Conservation (phyloP, 2,113 vertebrate genomes). For the Mesitornis unicolor region DNA sequence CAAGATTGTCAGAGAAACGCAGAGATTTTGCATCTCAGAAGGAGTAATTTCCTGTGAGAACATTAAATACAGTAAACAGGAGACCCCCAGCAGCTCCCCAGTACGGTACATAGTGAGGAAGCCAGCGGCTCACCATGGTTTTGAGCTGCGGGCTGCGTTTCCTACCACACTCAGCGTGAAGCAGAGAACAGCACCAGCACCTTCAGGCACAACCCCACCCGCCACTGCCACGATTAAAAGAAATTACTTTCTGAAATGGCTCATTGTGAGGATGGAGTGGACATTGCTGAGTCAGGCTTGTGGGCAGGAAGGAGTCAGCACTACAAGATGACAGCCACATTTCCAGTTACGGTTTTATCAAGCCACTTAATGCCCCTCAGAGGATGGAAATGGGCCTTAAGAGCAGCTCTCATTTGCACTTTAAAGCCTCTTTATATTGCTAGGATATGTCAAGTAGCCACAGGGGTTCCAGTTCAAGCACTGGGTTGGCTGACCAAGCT, state of each 20-base stretch:
- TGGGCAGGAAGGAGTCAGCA: neutral
- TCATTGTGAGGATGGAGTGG: neutral
- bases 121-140: neutral
- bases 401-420: neutral
- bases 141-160: neutral
- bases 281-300: neutral
- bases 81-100: too few species aligned
- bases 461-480: neutral
- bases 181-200: neutral
- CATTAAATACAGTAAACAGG: neutral
- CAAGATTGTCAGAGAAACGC: neutral
- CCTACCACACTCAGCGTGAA: neutral
- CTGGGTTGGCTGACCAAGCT: accelerated
- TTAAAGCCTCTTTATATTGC: neutral
- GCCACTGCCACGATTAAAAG: neutral
- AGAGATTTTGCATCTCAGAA: neutral
- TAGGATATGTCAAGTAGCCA: neutral
- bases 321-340: neutral
- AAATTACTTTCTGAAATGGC: neutral
- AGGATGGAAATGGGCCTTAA: neutral
- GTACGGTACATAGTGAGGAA: neutral
- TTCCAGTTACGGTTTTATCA: neutral
- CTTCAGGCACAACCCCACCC: neutral
- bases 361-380: neutral
- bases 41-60: neutral